Percentiles rank a stretch among this genome's conserved stretches.
phyloP scores from a whole-genome alignment of 2,113 vertebrate species.

The Ammodytes marinus region DNA sequence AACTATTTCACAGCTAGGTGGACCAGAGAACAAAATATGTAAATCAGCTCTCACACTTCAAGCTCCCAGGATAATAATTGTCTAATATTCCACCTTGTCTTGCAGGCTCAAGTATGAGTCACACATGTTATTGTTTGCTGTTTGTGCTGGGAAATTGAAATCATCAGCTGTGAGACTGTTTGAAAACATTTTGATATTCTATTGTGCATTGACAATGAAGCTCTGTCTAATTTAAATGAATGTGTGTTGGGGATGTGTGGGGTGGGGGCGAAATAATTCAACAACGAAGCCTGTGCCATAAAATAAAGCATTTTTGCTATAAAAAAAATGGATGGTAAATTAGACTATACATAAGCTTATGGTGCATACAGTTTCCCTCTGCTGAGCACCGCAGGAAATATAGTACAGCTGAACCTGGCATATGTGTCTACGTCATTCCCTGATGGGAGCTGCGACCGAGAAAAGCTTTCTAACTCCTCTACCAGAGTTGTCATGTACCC shows the following conservation, averaged over 20 bases:
- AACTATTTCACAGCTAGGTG: constrained; percentile 59
- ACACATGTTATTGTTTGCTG: constrained; percentile 46
- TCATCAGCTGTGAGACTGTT: constrained; percentile 30
- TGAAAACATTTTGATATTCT: constrained; percentile 48
- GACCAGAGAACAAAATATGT: constrained; percentile 38
- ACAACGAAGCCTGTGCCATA: background rate
- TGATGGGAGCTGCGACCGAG: constrained; percentile 1
- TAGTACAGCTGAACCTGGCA: background rate
- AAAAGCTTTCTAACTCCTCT: background rate
- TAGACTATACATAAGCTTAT: background rate
- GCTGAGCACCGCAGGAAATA: background rate
- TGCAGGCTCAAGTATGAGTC: constrained; percentile 46
- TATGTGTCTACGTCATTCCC: constrained; percentile 2
- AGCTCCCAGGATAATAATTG: constrained; percentile 51
- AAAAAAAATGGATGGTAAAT: background rate
- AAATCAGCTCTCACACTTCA: constrained; percentile 66
- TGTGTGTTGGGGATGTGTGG: no score
- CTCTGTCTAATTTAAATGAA: constrained; percentile 1
- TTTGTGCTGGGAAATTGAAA: constrained; percentile 51
- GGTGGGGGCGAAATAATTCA: background rate
- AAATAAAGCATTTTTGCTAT: background rate
- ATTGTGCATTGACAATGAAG: background rate
- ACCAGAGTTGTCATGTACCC: background rate
- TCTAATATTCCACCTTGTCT: constrained; percentile 49
- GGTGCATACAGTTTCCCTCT: background rate